Conservation (phyloP, 23 tunicate genomes). For the Clavelina lepadiformis region DNA sequence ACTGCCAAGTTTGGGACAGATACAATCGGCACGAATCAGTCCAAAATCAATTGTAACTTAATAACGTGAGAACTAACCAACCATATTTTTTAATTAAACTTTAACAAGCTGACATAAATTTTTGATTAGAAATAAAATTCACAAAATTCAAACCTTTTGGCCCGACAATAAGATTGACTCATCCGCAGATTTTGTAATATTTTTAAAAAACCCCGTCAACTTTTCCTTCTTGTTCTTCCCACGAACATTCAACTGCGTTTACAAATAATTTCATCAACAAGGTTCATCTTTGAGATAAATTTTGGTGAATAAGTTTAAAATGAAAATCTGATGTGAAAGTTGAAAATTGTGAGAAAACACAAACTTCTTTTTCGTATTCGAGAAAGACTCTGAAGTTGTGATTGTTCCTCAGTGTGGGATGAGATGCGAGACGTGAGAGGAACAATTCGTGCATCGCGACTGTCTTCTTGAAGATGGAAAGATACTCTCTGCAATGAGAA, state of each 20-base stretch:
- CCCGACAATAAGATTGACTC: slow-evolving; percentile 58
- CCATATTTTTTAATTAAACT: no score
- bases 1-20: no score
- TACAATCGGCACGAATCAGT: no score
- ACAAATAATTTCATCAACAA: neutral
- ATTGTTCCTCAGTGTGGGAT: slow-evolving; percentile 44
- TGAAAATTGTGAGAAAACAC: neutral
- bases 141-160: slow-evolving; percentile 51
- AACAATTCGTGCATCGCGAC: slow-evolving; percentile 96
- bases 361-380: slow-evolving; percentile 87
- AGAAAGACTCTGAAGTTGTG: slow-evolving; percentile 84
- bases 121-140: no score
- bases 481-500: slow-evolving; percentile 56
- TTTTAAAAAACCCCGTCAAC: slow-evolving; percentile 75
- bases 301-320: neutral
- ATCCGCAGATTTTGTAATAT: slow-evolving; percentile 84
- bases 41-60: no score
- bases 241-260: slow-evolving; percentile 66
- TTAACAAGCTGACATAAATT: no score
- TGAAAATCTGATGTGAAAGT: slow-evolving; percentile 1
- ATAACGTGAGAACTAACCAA: no score
- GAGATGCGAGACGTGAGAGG: slow-evolving; percentile 66
- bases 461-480: slow-evolving; percentile 96
- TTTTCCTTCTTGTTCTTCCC: slow-evolving; percentile 95
- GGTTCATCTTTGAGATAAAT: neutral